Conservation (phyloP, 2,888 invertebrate species). For the Campoplex nolae region DNA sequence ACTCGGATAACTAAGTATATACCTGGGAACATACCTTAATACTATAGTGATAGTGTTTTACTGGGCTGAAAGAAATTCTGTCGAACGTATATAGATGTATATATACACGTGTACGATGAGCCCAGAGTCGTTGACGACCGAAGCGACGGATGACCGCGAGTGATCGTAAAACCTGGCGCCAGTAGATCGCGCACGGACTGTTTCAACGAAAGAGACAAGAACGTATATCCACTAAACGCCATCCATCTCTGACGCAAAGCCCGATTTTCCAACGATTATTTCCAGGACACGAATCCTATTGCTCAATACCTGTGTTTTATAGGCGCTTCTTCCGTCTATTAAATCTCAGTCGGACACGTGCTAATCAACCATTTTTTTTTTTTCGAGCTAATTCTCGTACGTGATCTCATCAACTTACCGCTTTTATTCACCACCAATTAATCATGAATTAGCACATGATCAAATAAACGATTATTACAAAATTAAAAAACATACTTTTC, state of each 20-base stretch:
- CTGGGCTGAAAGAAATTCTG: slow-evolving; percentile 8
- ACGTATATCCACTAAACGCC: slow-evolving; percentile 29
- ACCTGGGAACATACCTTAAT: slow-evolving; percentile 58
- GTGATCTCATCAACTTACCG: neutral
- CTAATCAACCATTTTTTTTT: neutral
- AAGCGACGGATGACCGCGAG: slow-evolving; percentile 68
- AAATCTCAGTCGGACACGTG: neutral
- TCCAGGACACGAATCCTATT: neutral
- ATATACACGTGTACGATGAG: slow-evolving; percentile 5
- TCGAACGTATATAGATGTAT: slow-evolving; percentile 17
- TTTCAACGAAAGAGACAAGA: slow-evolving; percentile 42
- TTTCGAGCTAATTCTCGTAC: neutral
- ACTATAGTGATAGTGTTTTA: slow-evolving; percentile 21
- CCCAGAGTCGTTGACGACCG: slow-evolving; percentile 54
- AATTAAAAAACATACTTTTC: neutral
- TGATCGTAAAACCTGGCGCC: slow-evolving; percentile 73
- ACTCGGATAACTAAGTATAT: slow-evolving; percentile 25
- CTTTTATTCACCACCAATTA: neutral
- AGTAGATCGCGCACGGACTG: slow-evolving; percentile 47
- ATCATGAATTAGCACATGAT: neutral
- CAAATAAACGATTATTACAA: neutral
- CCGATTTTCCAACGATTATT: slow-evolving; percentile 40
- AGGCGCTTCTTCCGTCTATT: neutral
- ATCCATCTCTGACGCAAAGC: slow-evolving; percentile 20
- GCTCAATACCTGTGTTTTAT: slow-evolving; percentile 4